Conservation (phyloP, 1,140 invertebrate species). For the Colletes latitarsis region DNA sequence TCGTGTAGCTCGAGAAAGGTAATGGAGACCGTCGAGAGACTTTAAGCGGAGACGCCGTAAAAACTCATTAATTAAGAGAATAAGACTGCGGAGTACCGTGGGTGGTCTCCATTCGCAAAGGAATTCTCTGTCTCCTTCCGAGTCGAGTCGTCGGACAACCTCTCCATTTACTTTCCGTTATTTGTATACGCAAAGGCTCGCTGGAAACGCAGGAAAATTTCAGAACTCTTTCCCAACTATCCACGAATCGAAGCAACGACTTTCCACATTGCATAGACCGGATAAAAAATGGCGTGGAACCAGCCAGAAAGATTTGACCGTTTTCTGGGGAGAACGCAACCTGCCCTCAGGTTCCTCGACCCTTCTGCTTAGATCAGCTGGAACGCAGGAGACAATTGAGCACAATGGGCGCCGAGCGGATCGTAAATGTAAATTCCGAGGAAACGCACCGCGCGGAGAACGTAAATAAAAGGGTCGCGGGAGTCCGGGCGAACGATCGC, state of each 20-base stretch:
- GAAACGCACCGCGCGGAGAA: background rate
- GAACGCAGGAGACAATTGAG: background rate
- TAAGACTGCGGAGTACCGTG: slow-evolving; percentile 7
- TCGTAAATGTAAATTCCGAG: slow-evolving; percentile 24
- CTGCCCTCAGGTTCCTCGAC: background rate
- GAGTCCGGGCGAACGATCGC: background rate
- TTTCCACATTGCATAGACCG: too few relatives aligned
- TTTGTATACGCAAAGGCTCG: background rate
- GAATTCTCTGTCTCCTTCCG: background rate
- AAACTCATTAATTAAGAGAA: slow-evolving; percentile 43
- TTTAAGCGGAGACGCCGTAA: background rate
- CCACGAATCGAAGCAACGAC: too few relatives aligned
- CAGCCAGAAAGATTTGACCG: too few relatives aligned
- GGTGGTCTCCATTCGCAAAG: slow-evolving; percentile 19
- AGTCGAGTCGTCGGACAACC: background rate
- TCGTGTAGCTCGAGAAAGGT: background rate
- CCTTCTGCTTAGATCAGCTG: background rate
- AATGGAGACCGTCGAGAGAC: slow-evolving; percentile 21
- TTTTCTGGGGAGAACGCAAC: background rate
- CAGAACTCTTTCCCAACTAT: too few relatives aligned
- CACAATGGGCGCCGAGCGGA: background rate
- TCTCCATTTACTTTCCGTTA: background rate
- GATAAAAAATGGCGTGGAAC: too few relatives aligned
- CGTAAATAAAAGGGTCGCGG: slow-evolving; percentile 20
- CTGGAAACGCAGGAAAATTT: too few relatives aligned